These are phyloP conservation scores for Chironomus tepperi DNA, from an alignment of 1,140 invertebrate species.

Conservation along the genomic window DNA sequence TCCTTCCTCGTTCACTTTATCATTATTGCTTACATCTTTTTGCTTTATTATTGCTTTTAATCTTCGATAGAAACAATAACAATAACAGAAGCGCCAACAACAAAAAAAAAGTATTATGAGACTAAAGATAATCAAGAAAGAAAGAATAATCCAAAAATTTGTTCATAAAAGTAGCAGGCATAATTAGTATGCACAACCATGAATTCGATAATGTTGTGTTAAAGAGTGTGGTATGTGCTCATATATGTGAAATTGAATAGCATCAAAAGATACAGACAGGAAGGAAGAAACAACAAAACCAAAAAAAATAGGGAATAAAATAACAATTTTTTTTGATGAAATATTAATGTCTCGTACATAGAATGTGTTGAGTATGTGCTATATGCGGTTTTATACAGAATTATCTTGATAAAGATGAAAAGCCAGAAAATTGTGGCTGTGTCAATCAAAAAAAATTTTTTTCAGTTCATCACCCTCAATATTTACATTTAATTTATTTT, in stretches of 20 bases:
- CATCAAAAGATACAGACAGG: not conserved
- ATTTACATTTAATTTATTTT: no score
- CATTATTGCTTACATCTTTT: not conserved
- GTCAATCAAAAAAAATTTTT: no score
- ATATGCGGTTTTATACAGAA: no score
- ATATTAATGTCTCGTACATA: no score
- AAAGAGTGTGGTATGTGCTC: not conserved
- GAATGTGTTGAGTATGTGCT: no score
- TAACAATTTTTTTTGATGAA: no score
- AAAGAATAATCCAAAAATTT: not conserved
- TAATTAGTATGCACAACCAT: constrained; percentile 22
- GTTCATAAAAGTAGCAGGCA: not conserved
- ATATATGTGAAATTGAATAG: not conserved
- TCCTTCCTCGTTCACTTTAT: no score
- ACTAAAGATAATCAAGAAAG: not conserved
- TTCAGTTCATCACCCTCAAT: no score
- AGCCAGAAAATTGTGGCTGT: no score
- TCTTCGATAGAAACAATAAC: not conserved
- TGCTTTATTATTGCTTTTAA: not conserved
- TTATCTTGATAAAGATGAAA: no score
- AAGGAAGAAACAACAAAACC: no score
- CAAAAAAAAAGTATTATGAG: not conserved
- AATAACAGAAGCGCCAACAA: not conserved
- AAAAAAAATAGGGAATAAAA: no score
- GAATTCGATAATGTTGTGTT: constrained; percentile 15